Conservation (phyloP, 2,888 invertebrate genomes). For the Lissonota sp. region DNA sequence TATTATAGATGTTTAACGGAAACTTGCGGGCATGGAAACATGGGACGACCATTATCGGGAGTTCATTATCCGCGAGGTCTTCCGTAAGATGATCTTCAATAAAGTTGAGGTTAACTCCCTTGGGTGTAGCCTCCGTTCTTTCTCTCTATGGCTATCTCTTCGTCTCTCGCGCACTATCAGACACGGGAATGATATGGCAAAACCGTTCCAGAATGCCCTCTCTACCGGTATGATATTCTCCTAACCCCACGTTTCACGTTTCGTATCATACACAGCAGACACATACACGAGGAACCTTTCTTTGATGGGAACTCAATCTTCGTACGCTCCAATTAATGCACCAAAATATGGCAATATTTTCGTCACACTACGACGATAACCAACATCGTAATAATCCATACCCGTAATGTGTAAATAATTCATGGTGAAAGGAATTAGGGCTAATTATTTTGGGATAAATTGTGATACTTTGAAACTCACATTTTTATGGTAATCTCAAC, state of each 20-base stretch:
- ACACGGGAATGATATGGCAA: slow-evolving; percentile 19
- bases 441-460: no score
- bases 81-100: slow-evolving; percentile 64
- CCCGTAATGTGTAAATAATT: background rate
- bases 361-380: background rate
- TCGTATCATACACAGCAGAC: slow-evolving; percentile 41
- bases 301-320: slow-evolving; percentile 51
- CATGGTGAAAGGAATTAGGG: background rate
- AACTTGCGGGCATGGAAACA: slow-evolving; percentile 16
- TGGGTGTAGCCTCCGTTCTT: background rate
- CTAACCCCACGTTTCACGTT: slow-evolving; percentile 39
- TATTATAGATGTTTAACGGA: no score
- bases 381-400: background rate
- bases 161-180: slow-evolving; percentile 5
- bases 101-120: slow-evolving; percentile 47
- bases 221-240: slow-evolving; percentile 22
- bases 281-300: background rate
- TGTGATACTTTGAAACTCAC: no score
- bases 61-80: slow-evolving; percentile 63
- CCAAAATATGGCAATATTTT: slow-evolving; percentile 12
- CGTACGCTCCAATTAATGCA: slow-evolving; percentile 38
- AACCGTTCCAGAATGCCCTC: slow-evolving; percentile 18
- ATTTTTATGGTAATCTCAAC: no score
- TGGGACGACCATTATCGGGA: slow-evolving; percentile 60
- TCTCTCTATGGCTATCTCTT: background rate